A percentile compares a stretch with the other conserved stretches of the same genome.
Conservation (phyloP, 2,888 invertebrate species). For the Hypena proboscidalis region DNA sequence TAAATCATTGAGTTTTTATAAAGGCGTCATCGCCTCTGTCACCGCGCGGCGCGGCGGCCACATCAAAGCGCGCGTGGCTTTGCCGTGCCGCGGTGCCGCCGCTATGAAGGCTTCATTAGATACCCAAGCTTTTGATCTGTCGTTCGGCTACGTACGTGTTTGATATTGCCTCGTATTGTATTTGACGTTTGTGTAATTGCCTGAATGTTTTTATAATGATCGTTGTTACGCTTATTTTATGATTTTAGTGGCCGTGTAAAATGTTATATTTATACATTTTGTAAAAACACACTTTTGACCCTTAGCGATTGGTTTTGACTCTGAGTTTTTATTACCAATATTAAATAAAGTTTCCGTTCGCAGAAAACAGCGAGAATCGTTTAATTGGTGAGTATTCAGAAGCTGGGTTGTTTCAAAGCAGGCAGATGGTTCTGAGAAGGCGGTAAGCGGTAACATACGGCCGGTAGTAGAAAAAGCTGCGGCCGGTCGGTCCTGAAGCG, state of each 20-base stretch:
- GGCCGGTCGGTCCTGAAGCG: constrained; percentile 39
- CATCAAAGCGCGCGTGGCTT: constrained; percentile 63
- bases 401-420: constrained; percentile 31
- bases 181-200: constrained; percentile 58
- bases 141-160: constrained; percentile 56
- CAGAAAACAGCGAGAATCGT: constrained; percentile 2
- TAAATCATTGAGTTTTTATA: constrained; percentile 83
- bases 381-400: constrained; percentile 20
- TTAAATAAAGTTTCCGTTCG: not conserved
- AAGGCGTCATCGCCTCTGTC: constrained; percentile 80
- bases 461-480: constrained; percentile 48
- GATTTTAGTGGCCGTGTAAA: constrained; percentile 21
- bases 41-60: constrained; percentile 59
- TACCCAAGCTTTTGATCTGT: constrained; percentile 61
- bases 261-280: constrained; percentile 6
- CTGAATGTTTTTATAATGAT: constrained; percentile 47
- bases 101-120: constrained; percentile 75
- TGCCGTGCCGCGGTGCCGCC: constrained; percentile 65
- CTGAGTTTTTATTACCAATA: not conserved
- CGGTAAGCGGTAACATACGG: too few species aligned
- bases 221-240: constrained; percentile 29
- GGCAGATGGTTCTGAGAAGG: constrained; percentile 49
- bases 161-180: constrained; percentile 57
- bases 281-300: too few species aligned
- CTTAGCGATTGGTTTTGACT: constrained; percentile 1